Conservation (phyloP, 2,797 vertebrate genomes). For the Sparus aurata region DNA sequence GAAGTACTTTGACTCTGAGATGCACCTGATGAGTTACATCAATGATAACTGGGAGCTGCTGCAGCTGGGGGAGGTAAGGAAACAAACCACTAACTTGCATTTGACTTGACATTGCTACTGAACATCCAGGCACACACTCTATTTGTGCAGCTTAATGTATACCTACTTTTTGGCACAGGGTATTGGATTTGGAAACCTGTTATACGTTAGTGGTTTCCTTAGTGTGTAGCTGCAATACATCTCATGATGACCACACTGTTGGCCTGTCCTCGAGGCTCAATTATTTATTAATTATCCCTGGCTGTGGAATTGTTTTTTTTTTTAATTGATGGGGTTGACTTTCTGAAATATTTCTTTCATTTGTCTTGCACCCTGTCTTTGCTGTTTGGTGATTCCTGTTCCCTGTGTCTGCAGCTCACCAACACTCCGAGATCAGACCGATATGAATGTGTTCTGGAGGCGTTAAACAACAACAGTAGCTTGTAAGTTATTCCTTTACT, state of each 20-base stretch:
- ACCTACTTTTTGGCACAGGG: background rate
- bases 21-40: conserved; percentile 97
- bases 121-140: background rate
- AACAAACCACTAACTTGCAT: background rate
- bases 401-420: conserved; percentile 86
- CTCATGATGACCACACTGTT: background rate
- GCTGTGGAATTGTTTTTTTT: conserved; percentile 5
- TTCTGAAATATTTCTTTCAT: background rate
- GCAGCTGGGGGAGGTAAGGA: conserved; percentile 92
- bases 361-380: conserved; percentile 13
- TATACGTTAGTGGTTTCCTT: background rate
- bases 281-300: background rate
- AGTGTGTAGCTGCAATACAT: background rate
- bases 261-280: background rate
- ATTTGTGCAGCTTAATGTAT: conserved; percentile 2
- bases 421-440: conserved; percentile 92
- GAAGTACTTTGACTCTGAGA: conserved; percentile 98
- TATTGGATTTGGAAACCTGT: conserved; percentile 8
- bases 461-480: conserved; percentile 95
- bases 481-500: conserved; percentile 88
- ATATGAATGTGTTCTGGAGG: conserved; percentile 93
- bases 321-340: conserved; percentile 24
- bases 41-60: conserved; percentile 98
- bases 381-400: conserved; percentile 26
- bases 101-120: background rate